Base-by-base conservation (phyloP, 2,888 invertebrate species). In the Syrista parreyssii region DNA sequence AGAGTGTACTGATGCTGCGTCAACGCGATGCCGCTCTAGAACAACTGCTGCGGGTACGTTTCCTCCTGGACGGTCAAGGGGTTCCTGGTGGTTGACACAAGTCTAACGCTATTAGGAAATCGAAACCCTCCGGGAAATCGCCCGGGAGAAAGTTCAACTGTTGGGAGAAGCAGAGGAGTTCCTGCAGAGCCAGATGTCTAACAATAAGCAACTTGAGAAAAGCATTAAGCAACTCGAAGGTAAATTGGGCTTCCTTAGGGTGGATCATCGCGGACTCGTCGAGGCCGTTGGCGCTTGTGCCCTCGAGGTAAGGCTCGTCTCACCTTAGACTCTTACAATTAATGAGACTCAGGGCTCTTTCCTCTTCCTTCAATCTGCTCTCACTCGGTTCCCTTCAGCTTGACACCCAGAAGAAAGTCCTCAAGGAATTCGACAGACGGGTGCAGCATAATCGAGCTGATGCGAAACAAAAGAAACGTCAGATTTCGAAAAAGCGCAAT, bases 21-120 rank as follows among this genome's bases (percentile, higher is more conserved):
- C 95, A 95, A 85, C 93, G 96, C 1, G 96, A 96, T 85, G 92
- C 92, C 11, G 95, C 95, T 73, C 96, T 96, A 78, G 92, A 94
- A 73, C 86, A 88, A 30, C 83, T 88, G 88, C 92, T 85, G 89
- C 92, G 81, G 93, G 94, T 92, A 92, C 91, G 91, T 33, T 73
- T 73, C 12, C 23, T 23, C 15, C 12, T 73, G 34, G 15, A 9
- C 23, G 4, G 12, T 6, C 77, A 74, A 78, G 77, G 23, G 68
- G 75, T 33, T 75, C 9, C 4, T 33, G 40, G 4, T 11, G 31
- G 3, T 75, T 78, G 12, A 11, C 31, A 33, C 4, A 30, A 30
- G 15, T 31, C 30, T 4, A 30, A 35, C 15, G 68, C 76, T 9
- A 36, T 83, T 86, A 94, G 94, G 94, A 94, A 80, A 93, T 94